These are phyloP conservation scores for Cecidostiba fungosa DNA, from an alignment of 2,888 invertebrate genomes.

Conservation along the genomic window DNA sequence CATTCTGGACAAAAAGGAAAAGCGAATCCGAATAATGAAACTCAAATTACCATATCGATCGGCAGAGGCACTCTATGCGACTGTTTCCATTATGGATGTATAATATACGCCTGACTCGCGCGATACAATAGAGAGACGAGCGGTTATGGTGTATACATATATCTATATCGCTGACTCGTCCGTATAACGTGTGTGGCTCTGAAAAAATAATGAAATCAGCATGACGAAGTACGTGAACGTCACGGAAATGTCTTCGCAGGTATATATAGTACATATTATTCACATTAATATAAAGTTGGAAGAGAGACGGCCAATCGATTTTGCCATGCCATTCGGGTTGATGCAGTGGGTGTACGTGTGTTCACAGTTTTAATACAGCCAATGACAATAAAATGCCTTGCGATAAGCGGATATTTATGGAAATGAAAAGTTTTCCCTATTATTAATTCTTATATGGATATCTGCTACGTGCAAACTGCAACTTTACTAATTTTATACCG, in stretches of 20 bases:
- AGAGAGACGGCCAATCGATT: not conserved
- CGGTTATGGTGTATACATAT: not conserved
- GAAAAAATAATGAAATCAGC: slow-evolving; percentile 52
- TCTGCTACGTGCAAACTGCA: too few relatives aligned
- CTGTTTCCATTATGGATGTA: slow-evolving; percentile 40
- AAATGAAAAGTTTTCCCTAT: too few relatives aligned
- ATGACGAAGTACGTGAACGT: slow-evolving; percentile 18
- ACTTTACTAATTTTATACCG: too few relatives aligned
- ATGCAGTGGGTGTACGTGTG: not conserved
- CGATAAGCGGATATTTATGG: too few relatives aligned
- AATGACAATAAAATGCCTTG: too few relatives aligned
- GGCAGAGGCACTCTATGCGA: not conserved
- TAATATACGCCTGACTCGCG: not conserved
- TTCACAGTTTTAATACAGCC: too few relatives aligned
- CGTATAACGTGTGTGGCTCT: slow-evolving; percentile 17
- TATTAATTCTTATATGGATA: too few relatives aligned
- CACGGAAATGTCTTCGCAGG: not conserved
- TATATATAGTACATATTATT: slow-evolving; percentile 4
- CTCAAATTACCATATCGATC: slow-evolving; percentile 42
- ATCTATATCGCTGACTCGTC: not conserved
- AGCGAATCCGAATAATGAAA: not conserved
- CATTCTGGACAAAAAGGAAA: not conserved
- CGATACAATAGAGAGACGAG: slow-evolving; percentile 4
- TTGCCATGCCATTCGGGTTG: not conserved
- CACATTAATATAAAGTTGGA: not conserved